Conservation (phyloP, 2,113 vertebrate genomes). For the Chlorodrepanis virens region DNA sequence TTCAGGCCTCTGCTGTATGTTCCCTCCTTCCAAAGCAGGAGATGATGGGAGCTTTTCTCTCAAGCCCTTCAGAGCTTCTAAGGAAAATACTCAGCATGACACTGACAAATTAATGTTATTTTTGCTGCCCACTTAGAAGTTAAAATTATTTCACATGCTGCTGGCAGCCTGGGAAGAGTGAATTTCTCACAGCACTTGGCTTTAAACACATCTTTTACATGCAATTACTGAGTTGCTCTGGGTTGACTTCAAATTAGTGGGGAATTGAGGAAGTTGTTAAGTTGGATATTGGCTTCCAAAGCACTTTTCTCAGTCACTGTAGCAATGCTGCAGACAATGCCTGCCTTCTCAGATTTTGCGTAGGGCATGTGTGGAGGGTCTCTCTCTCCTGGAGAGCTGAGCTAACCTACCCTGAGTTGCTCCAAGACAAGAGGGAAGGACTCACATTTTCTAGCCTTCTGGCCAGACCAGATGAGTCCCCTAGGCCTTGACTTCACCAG, state of each 20-base stretch:
- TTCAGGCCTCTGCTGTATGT: neutral
- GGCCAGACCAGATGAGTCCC: neutral
- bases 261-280: neutral
- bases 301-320: neutral
- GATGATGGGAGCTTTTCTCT: neutral
- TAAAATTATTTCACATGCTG: neutral
- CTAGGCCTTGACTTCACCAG: neutral
- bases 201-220: neutral
- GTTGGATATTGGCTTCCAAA: neutral
- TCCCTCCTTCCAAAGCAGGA: neutral
- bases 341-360: neutral
- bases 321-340: neutral
- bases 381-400: neutral
- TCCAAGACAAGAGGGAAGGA: neutral
- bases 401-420: accelerated
- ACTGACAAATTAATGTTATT: constrained; percentile 1
- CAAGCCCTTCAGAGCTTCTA: neutral
- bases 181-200: neutral
- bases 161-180: neutral
- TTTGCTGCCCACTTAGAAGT: neutral
- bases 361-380: neutral
- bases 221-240: neutral
- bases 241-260: neutral
- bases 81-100: neutral
- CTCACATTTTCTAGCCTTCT: neutral